Percentiles rank a stretch among this genome's conserved stretches.
phyloP scores from a whole-genome alignment of 2,888 invertebrate species.

The Tortrix viridana region DNA sequence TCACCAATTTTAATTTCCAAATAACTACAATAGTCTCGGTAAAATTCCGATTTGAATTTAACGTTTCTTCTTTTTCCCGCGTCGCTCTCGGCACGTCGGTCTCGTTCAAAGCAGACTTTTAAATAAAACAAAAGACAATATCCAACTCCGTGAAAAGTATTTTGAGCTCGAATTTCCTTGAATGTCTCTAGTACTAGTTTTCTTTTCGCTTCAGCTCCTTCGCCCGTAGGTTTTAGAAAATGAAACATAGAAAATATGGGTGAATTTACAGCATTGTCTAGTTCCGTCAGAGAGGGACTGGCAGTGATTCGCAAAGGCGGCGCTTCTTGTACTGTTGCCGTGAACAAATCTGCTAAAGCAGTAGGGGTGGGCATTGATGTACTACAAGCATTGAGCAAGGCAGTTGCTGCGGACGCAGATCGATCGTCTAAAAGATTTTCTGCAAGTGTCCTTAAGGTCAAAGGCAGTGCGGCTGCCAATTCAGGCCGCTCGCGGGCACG shows the following conservation, averaged over 20 bases:
- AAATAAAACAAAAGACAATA: conserved; percentile 95
- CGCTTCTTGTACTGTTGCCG: conserved; percentile 78
- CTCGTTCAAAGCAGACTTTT: conserved; percentile 88
- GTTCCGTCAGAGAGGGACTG: conserved; percentile 77
- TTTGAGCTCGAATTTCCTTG: conserved; percentile 89
- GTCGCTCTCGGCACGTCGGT: conserved; percentile 74
- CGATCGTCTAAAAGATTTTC: conserved; percentile 78
- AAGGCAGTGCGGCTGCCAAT: conserved; percentile 74
- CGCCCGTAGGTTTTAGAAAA: conserved; percentile 87
- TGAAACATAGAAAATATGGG: conserved; percentile 95
- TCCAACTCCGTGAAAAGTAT: conserved; percentile 89
- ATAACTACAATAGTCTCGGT: conserved; percentile 94
- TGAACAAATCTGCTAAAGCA: conserved; percentile 75
- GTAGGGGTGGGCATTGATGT: conserved; percentile 69
- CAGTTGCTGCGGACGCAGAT: conserved; percentile 65
- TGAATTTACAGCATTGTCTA: conserved; percentile 88
- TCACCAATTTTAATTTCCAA: conserved; percentile 89
- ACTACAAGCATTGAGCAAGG: conserved; percentile 68
- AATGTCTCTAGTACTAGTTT: conserved; percentile 92
- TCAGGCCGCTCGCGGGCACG: conserved; percentile 87
- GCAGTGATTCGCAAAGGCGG: conserved; percentile 77
- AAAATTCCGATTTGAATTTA: conserved; percentile 92
- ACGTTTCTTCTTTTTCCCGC: conserved; percentile 82
- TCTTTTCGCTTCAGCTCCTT: conserved; percentile 89
- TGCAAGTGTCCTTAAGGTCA: conserved; percentile 72